Percentiles rank a stretch among this genome's conserved stretches.
Evolutionary conservation across 2,113 vertebrate genomes (phyloP).

Genomic region (Tragelaphus buxtoni): DNA sequence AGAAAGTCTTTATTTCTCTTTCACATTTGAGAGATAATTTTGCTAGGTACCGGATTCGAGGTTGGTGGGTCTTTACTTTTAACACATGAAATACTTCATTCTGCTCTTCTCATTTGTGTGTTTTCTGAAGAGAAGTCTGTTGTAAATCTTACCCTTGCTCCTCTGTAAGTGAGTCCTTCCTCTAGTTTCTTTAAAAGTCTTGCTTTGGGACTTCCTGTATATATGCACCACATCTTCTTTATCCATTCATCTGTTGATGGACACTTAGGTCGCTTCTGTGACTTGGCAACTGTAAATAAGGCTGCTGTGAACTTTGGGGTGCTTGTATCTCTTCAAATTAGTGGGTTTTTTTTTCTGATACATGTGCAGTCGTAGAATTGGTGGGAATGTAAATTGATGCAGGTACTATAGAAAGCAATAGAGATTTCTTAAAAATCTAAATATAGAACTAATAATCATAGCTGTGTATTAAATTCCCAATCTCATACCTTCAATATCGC

Average conservation of each 20-base stretch:
- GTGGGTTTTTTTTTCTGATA: background rate
- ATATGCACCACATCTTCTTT: background rate
- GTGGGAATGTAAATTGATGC: background rate
- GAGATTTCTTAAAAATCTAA: background rate
- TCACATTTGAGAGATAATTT: background rate
- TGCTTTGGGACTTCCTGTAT: background rate
- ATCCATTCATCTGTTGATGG: background rate
- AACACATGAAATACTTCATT: background rate
- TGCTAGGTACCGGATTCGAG: background rate
- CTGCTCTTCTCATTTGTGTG: background rate
- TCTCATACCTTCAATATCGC: background rate
- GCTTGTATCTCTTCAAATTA: background rate
- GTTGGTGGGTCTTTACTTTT: background rate
- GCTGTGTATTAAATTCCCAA: background rate
- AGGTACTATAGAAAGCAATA: background rate
- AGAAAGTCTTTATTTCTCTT: background rate
- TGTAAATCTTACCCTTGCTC: background rate
- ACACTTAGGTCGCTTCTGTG: background rate
- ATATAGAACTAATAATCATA: background rate
- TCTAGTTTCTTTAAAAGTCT: background rate
- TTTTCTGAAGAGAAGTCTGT: background rate
- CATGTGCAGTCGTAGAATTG: background rate
- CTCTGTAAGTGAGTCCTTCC: too few relatives aligned
- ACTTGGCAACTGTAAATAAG: background rate
- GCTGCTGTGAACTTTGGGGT: background rate